Evolutionary conservation across 1,140 invertebrate genomes (phyloP).

Genomic region (Tachypleus tridentatus): DNA sequence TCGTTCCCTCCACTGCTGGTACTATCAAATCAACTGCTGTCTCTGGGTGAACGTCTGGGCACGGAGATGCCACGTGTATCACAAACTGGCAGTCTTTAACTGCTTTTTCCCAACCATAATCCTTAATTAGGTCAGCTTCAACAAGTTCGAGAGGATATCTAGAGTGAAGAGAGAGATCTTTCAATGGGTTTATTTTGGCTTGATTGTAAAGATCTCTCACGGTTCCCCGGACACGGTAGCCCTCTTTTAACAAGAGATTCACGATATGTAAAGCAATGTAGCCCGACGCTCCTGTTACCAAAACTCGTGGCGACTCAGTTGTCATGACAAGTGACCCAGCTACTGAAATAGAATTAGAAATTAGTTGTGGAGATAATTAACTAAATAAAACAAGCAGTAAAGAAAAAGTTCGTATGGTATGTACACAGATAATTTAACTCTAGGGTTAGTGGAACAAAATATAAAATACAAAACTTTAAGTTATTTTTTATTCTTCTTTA

Average conservation of each 20-base stretch:
- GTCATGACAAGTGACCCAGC: too few species aligned
- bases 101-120: constrained; percentile 34
- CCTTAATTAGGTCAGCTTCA: constrained; percentile 35
- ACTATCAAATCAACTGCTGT: constrained; percentile 37
- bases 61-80: constrained; percentile 46
- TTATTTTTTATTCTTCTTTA: too few species aligned
- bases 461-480: too few species aligned
- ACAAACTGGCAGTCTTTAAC: constrained; percentile 40
- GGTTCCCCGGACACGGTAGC: constrained; percentile 42
- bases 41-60: constrained; percentile 32
- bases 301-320: constrained; percentile 25
- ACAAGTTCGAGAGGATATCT: constrained; percentile 38
- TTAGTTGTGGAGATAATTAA: too few species aligned
- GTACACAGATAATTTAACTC: too few species aligned
- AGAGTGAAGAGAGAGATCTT: constrained; percentile 34
- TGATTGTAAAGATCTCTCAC: constrained; percentile 40
- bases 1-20: constrained; percentile 44
- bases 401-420: too few species aligned
- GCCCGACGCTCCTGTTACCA: constrained; percentile 46
- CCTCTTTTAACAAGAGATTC: constrained; percentile 37
- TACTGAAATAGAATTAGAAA: too few species aligned
- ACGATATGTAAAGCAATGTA: constrained; percentile 44
- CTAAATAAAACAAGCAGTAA: too few species aligned
- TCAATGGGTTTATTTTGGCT: constrained; percentile 31
- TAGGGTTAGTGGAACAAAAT: too few species aligned